Evolutionary conservation across 2,888 invertebrate genomes (phyloP).

Genomic region (Luperina nickerlii): DNA sequence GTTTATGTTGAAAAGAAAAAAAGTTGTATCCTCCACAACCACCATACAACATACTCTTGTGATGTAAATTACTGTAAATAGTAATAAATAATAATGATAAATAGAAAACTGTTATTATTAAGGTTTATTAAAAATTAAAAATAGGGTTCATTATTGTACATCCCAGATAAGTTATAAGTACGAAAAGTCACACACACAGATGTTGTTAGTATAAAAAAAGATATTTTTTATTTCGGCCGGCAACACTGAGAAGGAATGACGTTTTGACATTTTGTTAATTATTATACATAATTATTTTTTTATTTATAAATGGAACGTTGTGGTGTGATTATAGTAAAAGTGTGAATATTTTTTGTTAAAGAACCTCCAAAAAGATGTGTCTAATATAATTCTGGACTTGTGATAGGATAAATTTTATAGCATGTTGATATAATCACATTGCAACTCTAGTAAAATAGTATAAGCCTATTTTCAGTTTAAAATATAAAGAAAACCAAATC

Average conservation of each 20-base stretch:
- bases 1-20: conserved; percentile 64
- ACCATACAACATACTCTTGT: conserved; percentile 83
- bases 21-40: conserved; percentile 72
- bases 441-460: conserved; percentile 83
- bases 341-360: conserved; percentile 65
- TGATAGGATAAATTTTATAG: conserved; percentile 71
- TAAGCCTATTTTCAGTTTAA: conserved; percentile 89
- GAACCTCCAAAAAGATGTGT: conserved; percentile 63
- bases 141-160: conserved; percentile 71
- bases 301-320: conserved; percentile 83
- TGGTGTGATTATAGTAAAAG: conserved; percentile 80
- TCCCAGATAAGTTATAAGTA: conserved; percentile 82
- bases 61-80: conserved; percentile 90
- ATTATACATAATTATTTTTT: conserved; percentile 82
- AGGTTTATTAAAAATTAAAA: conserved; percentile 78
- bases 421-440: conserved; percentile 82
- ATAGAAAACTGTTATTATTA: conserved; percentile 79
- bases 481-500: conserved; percentile 81
- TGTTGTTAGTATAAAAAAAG: conserved; percentile 63
- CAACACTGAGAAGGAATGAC: conserved; percentile 74
- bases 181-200: conserved; percentile 77
- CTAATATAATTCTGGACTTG: conserved; percentile 62
- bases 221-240: conserved; percentile 71
- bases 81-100: conserved; percentile 72
- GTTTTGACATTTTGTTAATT: conserved; percentile 83